Base-by-base conservation (phyloP, 2,113 vertebrate species). In the Oncorhynchus kisutch region DNA sequence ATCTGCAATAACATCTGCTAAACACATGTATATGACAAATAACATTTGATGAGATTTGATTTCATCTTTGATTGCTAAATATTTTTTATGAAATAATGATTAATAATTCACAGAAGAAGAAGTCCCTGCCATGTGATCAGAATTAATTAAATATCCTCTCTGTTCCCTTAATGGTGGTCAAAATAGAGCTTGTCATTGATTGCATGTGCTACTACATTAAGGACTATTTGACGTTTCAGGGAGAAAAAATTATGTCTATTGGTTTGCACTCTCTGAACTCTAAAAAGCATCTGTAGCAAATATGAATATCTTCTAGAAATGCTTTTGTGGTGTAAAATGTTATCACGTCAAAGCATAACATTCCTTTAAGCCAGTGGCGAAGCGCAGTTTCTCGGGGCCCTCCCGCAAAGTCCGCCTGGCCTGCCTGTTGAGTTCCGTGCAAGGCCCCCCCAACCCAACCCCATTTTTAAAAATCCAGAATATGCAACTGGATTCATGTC, bases 321-420 rank as follows among this genome's bases (percentile, higher is more conserved):
- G 29, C 72, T 64, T 82, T 80, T 76, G 51, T 79, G 49, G 60
- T 82, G 74, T 75, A 73, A 76, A 87, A 82, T 67, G 57, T 66
- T 90, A 90, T 92, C 84, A 77, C 71, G 80, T 87, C 79, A 83
- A 87, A 75, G 81, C 81, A 64, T 92, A 84, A 83, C 85, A 87
- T 86, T 85, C 85, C 57, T 73, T 84, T 77, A 75, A 76, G 75
- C 64, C 27, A 14, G 18, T 59, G 39, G 39, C 39, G 39, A 0
- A 9, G 39, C 7, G 34, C 7, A 8, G 34, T 8, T 39, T 39
- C 7, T 0, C 1, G 7, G 7, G 34, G 34, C 34, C 6, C 6
- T 34, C 6, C 34, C 34, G 6, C 34, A 1, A 39, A 1, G 39
- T 45, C 39, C 8, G 2, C 8, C 39, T 45, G 39, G 39, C 39